phyloP scores from a whole-genome alignment of 2,888 invertebrate species.

The Leptinotarsa tumamoca region DNA sequence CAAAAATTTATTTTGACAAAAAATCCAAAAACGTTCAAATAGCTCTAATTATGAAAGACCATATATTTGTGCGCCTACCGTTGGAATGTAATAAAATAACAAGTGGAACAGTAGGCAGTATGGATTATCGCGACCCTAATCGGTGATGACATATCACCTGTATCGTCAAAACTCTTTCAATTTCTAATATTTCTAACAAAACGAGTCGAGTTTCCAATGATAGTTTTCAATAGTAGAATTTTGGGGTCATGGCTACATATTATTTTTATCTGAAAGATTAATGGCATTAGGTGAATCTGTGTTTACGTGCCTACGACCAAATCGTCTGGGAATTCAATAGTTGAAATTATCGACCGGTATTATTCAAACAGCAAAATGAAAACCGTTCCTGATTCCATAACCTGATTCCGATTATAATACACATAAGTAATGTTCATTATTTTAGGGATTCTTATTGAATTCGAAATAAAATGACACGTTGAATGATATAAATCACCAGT shows the following conservation, averaged over 20 bases:
- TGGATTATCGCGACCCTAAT: no score
- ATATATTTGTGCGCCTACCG: no score
- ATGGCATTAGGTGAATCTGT: background rate
- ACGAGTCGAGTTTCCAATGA: background rate
- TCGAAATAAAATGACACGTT: no score
- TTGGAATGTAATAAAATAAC: no score
- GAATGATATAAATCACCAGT: no score
- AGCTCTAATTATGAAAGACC: no score
- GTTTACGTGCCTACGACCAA: background rate
- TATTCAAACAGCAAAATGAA: background rate
- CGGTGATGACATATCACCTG: background rate
- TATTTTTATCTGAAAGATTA: conserved; percentile 3
- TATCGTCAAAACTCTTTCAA: background rate
- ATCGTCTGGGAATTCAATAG: background rate
- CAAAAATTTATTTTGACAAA: no score
- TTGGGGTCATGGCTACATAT: conserved; percentile 2
- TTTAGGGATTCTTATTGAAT: no score
- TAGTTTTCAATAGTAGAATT: background rate
- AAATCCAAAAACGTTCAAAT: no score
- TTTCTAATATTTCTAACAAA: background rate
- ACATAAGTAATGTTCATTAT: no score
- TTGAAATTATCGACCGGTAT: background rate
- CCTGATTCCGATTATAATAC: no score
- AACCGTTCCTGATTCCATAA: background rate
- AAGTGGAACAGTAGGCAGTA: no score